Evolutionary conservation across 2,113 vertebrate species (phyloP).

Genomic region (Nyctibius bracteatus): DNA sequence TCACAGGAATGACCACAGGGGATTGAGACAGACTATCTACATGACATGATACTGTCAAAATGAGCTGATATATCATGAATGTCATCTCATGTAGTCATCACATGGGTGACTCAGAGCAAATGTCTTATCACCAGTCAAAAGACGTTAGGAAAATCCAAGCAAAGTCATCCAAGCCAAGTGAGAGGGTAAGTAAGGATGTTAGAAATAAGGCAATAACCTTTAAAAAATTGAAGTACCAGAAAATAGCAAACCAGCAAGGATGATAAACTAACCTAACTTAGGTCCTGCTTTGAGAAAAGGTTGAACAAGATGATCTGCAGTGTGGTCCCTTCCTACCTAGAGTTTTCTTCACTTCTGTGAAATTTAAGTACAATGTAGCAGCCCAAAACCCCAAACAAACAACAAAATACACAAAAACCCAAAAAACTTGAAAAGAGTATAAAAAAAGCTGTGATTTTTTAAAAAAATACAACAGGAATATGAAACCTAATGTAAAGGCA

Average conservation of each 20-base stretch:
- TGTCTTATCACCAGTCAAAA: neutral
- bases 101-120: neutral
- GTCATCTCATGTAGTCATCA: neutral
- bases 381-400: neutral
- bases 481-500: neutral
- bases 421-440: neutral
- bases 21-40: neutral
- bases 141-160: neutral
- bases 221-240: neutral
- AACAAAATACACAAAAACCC: neutral
- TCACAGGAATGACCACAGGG: neutral
- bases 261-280: neutral
- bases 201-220: neutral
- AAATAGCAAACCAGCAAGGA: neutral
- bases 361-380: neutral
- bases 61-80: neutral
- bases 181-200: neutral
- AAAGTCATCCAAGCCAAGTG: neutral
- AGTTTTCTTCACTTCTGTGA: neutral
- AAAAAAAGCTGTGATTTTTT: neutral
- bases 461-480: neutral
- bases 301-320: neutral
- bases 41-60: neutral
- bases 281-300: neutral
- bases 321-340: neutral